Percentiles rank a stretch among this genome's conserved stretches.
phyloP scores from a whole-genome alignment of 1,140 invertebrate species.

The Vollenhovia emeryi region DNA sequence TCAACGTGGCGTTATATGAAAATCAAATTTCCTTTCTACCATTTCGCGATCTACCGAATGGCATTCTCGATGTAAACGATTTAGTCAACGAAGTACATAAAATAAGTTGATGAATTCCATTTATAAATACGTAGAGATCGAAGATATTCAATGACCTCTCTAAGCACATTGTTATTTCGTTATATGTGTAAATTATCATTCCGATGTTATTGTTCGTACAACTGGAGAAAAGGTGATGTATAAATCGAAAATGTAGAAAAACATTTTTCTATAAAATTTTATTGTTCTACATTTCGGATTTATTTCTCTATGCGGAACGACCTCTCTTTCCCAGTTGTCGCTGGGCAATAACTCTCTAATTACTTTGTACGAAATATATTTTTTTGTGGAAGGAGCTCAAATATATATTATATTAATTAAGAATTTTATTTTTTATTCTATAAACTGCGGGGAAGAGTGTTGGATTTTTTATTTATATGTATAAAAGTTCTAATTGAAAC shows the following conservation, averaged over 20 bases:
- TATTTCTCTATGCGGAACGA: not conserved
- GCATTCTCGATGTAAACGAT: slow-evolving; percentile 13
- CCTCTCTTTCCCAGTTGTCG: not conserved
- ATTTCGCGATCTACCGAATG: slow-evolving; percentile 1
- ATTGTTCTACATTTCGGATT: not conserved
- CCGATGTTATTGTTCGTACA: not conserved
- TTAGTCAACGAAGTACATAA: slow-evolving; percentile 50
- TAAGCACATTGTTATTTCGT: slow-evolving; percentile 8
- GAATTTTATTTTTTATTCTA: slow-evolving; percentile 4
- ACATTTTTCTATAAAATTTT: not conserved
- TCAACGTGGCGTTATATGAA: slow-evolving; percentile 45
- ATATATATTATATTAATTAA: slow-evolving; percentile 5
- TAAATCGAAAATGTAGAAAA: slow-evolving; percentile 1
- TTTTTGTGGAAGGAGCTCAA: slow-evolving; percentile 5
- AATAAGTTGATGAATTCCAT: slow-evolving; percentile 24
- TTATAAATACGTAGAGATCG: slow-evolving; percentile 11
- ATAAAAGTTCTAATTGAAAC: not conserved
- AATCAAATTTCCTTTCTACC: slow-evolving; percentile 63
- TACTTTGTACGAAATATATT: slow-evolving; percentile 5
- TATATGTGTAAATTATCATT: not conserved
- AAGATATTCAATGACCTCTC: slow-evolving; percentile 34
- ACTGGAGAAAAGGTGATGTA: not conserved
- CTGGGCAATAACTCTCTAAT: not conserved
- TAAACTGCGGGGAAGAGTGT: not conserved
- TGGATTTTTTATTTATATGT: not conserved